phyloP scores from a whole-genome alignment of 2,113 vertebrate genomes.

The Procapra przewalskii region DNA sequence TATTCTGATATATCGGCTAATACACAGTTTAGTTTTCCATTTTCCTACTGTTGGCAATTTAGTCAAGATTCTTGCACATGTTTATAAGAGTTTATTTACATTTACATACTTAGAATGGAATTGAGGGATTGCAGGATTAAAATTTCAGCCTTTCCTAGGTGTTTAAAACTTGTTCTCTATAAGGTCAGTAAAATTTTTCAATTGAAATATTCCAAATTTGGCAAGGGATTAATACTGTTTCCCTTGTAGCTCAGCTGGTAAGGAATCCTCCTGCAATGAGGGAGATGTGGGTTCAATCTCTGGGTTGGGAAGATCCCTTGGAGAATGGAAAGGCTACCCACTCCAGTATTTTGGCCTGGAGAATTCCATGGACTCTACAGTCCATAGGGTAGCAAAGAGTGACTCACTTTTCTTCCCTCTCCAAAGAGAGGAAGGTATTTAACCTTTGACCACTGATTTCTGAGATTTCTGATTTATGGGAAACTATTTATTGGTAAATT shows the following conservation, averaged over 20 bases:
- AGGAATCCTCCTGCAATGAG: background rate
- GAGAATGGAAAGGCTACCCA: background rate
- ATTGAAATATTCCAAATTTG: background rate
- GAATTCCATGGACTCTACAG: background rate
- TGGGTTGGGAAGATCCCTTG: background rate
- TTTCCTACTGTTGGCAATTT: background rate
- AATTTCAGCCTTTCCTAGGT: background rate
- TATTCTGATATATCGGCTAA: background rate
- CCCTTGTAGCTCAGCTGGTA: background rate
- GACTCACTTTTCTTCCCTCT: background rate
- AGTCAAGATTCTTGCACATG: background rate
- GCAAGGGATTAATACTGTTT: background rate
- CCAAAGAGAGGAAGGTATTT: background rate
- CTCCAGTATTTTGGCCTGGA: background rate
- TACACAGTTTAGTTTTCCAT: background rate
- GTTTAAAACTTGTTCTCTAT: background rate
- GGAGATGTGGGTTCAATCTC: background rate
- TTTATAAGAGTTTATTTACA: background rate
- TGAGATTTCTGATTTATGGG: background rate
- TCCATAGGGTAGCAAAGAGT: background rate
- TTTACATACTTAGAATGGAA: background rate
- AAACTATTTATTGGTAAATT: slow-evolving; percentile 10
- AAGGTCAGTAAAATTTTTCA: background rate
- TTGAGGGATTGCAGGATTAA: background rate
- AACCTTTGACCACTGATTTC: background rate